These are phyloP conservation scores for Spilosoma lubricipeda DNA, from an alignment of 2,888 invertebrate species.

Conservation along the genomic window DNA sequence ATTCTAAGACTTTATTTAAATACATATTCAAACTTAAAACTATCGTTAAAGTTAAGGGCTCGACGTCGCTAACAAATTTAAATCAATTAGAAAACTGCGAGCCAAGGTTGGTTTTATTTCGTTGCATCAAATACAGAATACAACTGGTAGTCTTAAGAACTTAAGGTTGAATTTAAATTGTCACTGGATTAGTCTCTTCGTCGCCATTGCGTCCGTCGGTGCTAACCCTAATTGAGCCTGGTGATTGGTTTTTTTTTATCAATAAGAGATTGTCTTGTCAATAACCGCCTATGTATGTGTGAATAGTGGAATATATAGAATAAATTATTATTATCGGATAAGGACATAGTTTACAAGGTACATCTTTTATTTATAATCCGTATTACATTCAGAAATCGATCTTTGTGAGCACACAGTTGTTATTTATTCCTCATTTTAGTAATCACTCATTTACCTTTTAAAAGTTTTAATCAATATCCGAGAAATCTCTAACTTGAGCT, in stretches of 20 bases:
- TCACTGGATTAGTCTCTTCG: too few species aligned
- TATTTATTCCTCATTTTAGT: not conserved
- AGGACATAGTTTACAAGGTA: not conserved
- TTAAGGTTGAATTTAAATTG: too few species aligned
- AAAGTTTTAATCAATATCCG: not conserved
- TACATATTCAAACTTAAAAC: too few species aligned
- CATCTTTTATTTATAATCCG: not conserved
- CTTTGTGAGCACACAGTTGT: not conserved
- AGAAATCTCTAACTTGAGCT: not conserved
- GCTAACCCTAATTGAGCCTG: conserved; percentile 1
- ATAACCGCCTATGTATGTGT: conserved; percentile 43
- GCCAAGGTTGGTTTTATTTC: too few species aligned
- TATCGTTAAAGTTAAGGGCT: too few species aligned
- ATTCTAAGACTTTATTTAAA: too few species aligned
- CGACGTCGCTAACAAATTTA: too few species aligned
- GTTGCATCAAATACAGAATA: too few species aligned
- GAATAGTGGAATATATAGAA: not conserved
- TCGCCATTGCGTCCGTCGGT: too few species aligned
- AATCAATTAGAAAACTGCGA: too few species aligned
- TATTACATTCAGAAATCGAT: not conserved
- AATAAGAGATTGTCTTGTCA: conserved; percentile 29
- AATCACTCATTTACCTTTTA: not conserved
- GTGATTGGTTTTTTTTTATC: conserved; percentile 30
- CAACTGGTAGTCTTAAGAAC: too few species aligned
- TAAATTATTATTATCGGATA: not conserved